Conservation (phyloP, 2,113 vertebrate species). For the Psophia crepitans region DNA sequence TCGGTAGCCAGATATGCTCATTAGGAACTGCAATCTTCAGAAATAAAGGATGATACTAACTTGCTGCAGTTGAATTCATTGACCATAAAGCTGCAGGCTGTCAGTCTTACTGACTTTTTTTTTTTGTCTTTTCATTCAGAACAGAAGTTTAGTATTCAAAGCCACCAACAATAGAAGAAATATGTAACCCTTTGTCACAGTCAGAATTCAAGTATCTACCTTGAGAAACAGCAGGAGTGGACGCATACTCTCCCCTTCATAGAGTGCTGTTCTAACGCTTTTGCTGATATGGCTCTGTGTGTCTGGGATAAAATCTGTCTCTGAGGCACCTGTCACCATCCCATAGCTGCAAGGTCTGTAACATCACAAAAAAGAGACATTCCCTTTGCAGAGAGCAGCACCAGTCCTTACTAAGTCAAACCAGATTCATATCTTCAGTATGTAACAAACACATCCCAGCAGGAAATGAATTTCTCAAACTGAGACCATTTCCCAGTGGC, state of each 20-base stretch:
- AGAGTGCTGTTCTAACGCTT: neutral
- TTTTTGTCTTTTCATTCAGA: neutral
- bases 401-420: neutral
- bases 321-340: neutral
- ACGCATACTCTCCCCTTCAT: neutral
- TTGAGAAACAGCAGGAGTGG: neutral
- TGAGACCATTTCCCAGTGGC: neutral
- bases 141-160: neutral
- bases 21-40: neutral
- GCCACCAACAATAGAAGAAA: neutral
- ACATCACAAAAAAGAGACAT: neutral
- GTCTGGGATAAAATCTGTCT: neutral
- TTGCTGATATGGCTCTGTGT: neutral
- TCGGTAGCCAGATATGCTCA: neutral
- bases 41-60: neutral
- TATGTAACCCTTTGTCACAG: too few relatives aligned
- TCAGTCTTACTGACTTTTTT: neutral
- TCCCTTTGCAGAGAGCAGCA: neutral
- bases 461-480: neutral
- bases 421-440: neutral
- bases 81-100: neutral
- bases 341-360: neutral
- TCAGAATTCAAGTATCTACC: neutral
- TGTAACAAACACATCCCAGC: neutral
- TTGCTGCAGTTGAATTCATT: neutral